These are phyloP conservation scores for Galaxea fascicularis DNA, from an alignment of 92 coral and sea anemone species.

Conservation along the genomic window DNA sequence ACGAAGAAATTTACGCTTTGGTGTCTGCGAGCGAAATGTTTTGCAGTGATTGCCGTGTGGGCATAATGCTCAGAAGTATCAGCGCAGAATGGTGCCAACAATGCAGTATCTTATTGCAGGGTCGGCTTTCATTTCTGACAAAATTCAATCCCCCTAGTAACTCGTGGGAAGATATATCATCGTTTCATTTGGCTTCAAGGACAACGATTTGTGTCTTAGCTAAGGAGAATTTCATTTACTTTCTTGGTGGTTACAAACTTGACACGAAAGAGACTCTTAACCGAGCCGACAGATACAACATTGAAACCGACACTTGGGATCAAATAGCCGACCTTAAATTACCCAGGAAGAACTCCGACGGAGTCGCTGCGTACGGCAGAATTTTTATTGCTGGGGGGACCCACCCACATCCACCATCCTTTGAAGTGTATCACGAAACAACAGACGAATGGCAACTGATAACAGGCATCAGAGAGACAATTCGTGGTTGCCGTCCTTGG, in stretches of 20 bases:
- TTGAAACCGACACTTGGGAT: background rate
- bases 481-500: background rate
- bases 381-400: background rate
- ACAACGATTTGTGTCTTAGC: background rate
- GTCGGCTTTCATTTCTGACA: background rate
- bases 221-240: background rate
- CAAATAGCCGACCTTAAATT: background rate
- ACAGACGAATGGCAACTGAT: background rate
- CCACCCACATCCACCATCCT: background rate
- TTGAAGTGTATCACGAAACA: background rate
- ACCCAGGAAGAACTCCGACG: background rate
- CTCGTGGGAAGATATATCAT: constrained; percentile 14
- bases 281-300: background rate
- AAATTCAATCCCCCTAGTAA: background rate
- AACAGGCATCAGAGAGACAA: background rate
- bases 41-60: background rate
- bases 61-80: background rate
- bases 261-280: background rate
- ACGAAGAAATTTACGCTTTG: background rate
- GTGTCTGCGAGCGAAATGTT: background rate
- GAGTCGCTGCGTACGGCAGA: background rate
- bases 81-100: no score
- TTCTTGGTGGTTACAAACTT: background rate
- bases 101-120: background rate
- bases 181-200: constrained; percentile 2